Base-by-base conservation (phyloP, 2,888 invertebrate species). In the Fragum sueziense region DNA sequence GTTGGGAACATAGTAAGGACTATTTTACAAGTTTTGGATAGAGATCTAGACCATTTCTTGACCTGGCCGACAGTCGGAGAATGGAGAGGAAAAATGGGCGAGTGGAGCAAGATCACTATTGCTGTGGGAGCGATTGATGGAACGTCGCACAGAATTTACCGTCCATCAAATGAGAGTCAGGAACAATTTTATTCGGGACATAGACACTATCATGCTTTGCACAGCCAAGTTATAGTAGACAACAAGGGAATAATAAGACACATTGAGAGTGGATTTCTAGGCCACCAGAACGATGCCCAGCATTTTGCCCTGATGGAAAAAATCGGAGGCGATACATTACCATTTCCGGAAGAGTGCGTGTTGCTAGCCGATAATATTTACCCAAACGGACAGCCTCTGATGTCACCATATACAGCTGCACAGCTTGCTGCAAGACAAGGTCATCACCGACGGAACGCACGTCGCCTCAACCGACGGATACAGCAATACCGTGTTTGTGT, bases 81-180 rank as follows among this genome's bases (percentile, higher is more conserved):
- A 57, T 57, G 57, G 57, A 57, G 27, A 57, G 4, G 20, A 22
- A 20, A 11, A 11, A 11, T 27, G 14, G 6, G 27, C 25, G 27
- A 22, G 11, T 57, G 57, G 57, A 14, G 2, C 7, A 57, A 57
- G 27, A 57, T 57, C 4, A n/a, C 4, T 11, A 33, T 22, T 34
- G 75, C 62, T 1, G 62, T 70, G 51, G 70, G 62, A 25, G 75
- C 69, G 3, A 75, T 75, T 6, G 68, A 69, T 25, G 74, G 67
- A 25, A 74, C 74, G 4, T 37, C 37, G 11, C 41, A 74, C 11
- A 41, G 34, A 25, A 70, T 70, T 0, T 51, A 70, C 27, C 20
- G 70, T 33, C 75, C 68, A 1, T 37, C 1, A 7, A 20, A 3
- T 52, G 70, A 51, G 22, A 20, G 20, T 6, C 75, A 75, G 22